Evolutionary conservation across 1,140 invertebrate genomes (phyloP), one percentile per base, ranked within the genome.

Genomic region (Arion vulgaris): DNA sequence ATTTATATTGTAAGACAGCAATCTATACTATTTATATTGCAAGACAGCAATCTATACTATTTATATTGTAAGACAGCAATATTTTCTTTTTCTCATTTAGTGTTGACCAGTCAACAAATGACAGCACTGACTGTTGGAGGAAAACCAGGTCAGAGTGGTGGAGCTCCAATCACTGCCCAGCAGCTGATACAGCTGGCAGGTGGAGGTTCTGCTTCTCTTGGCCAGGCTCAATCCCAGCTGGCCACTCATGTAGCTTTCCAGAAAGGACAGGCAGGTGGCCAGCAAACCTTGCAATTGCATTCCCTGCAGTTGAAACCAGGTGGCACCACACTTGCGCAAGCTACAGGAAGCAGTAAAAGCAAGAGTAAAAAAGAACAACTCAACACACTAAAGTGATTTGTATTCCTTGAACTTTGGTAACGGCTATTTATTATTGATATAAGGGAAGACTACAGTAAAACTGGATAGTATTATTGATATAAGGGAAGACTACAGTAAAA

Each of bases 221-320:
- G 41, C 83, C 80, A 89, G 80, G 79, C 80, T 39, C 32, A 45
- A 5, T 76, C 83, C 34, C 73, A 78, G 41, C 72, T 80, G 32
- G 69, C 72, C 74, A 83, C 82, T 26, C 84, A 84, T 66, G 73
- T 85, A 51, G 80, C 85, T 17, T 84, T 88, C 53, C 86, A 87
- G 73, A 85, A 89, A 71, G 87, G 88, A 72, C 84, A 85, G 49
- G 72, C 90, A 84, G 68, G 62, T 26, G 80, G 76, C 26, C 73
- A 81, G 7, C 88, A 87, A 69, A 84, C 82, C 39, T 72, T 88
- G 39, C 88, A 88, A 82, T 86, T 90, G 41, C 89, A 88, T 71
- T 87, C 83, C 62, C 81, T 79, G 94, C 94, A 62, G 93, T 94
- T 62, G 93, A 94, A 68, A 94, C 94, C 69, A n/a, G 72, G 36